Conservation (phyloP, 1,140 invertebrate species). For the Ectropis grisescens region DNA sequence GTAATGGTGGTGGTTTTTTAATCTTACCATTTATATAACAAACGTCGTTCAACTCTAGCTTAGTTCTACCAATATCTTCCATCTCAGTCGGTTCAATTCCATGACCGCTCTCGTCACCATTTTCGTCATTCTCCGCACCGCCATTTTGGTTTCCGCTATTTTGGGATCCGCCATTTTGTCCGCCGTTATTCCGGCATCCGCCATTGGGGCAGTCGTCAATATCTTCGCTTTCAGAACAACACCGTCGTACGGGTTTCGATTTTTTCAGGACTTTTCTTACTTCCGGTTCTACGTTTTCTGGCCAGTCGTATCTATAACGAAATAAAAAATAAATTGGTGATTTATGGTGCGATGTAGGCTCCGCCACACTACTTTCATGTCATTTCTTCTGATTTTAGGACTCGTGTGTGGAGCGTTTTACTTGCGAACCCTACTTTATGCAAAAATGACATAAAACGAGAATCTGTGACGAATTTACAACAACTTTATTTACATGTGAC, state of each 20-base stretch:
- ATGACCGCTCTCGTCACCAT: constrained; percentile 10
- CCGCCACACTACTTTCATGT: too few relatives aligned
- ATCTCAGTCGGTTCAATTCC: constrained; percentile 57
- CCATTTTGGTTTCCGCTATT: too few relatives aligned
- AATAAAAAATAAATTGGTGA: neutral
- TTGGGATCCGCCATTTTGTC: neutral
- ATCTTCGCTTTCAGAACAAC: constrained; percentile 24
- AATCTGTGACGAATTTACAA: too few relatives aligned
- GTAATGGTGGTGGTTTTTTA: too few relatives aligned
- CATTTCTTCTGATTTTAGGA: too few relatives aligned
- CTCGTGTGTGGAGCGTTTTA: too few relatives aligned
- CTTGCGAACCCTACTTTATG: too few relatives aligned
- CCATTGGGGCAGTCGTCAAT: constrained; percentile 1
- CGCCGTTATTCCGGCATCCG: constrained; percentile 3
- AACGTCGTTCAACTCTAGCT: constrained; percentile 82
- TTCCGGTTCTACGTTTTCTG: constrained; percentile 39
- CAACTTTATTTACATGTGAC: too few relatives aligned
- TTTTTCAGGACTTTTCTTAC: constrained; percentile 36
- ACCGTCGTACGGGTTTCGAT: constrained; percentile 10
- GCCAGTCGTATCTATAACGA: constrained; percentile 53
- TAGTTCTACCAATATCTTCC: constrained; percentile 74
- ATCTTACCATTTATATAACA: constrained; percentile 95
- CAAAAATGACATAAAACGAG: too few relatives aligned
- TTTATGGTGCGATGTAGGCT: too few relatives aligned
- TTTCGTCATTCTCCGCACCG: constrained; percentile 8